Percentiles rank a stretch among this genome's conserved stretches.
Evolutionary conservation across 2,797 vertebrate genomes (phyloP).

Genomic region (Ctenopoma kingsleyae): DNA sequence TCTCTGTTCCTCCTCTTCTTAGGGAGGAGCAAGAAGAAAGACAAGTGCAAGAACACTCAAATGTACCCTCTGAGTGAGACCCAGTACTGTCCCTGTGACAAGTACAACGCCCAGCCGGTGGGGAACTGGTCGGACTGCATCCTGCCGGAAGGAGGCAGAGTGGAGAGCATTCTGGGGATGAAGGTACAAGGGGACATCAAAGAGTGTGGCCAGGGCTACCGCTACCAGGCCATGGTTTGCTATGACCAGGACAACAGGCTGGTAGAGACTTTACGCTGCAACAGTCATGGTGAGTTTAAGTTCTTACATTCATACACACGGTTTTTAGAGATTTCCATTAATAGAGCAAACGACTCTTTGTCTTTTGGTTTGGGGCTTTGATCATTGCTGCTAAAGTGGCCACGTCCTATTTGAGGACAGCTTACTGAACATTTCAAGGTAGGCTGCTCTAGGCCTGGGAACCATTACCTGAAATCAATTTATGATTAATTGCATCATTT

Average conservation of each 20-base stretch:
- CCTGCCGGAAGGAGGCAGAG: constrained; percentile 89
- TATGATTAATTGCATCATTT: background rate
- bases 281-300: constrained; percentile 90
- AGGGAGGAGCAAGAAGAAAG: constrained; percentile 98
- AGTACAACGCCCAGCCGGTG: constrained; percentile 96
- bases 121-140: constrained; percentile 99
- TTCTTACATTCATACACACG: background rate
- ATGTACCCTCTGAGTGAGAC: constrained; percentile 95
- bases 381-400: background rate
- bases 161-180: constrained; percentile 85
- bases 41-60: constrained; percentile 96
- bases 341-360: background rate
- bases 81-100: constrained; percentile 97
- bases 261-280: constrained; percentile 94
- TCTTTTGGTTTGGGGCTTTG: background rate
- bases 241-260: constrained; percentile 95
- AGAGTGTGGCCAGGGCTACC: constrained; percentile 97
- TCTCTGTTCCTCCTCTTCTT: constrained; percentile 33
- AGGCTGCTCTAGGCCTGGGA: background rate
- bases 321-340: background rate
- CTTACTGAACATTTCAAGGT: background rate
- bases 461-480: background rate
- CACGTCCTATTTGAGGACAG: background rate
- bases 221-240: constrained; percentile 97
- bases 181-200: constrained; percentile 91